Percentiles rank a stretch among this genome's conserved stretches.
These are phyloP conservation scores for Pogonomyrmex californicus DNA, from an alignment of 1,140 invertebrate species.

Conservation along the genomic window DNA sequence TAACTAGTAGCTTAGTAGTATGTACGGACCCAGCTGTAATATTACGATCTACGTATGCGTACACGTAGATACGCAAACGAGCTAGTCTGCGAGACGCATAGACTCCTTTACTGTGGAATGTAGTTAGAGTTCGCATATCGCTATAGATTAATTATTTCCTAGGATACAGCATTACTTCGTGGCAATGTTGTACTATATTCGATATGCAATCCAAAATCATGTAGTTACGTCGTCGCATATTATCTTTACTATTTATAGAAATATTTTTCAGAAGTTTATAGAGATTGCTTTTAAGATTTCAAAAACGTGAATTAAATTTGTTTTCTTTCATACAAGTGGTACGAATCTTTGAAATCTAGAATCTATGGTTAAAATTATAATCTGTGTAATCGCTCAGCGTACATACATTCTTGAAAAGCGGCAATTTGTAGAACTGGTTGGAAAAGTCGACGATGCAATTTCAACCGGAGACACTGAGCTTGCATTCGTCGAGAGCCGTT, in stretches of 20 bases:
- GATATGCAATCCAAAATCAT: not conserved
- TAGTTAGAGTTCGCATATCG: conserved; percentile 49
- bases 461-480: conserved; percentile 13
- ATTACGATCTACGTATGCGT: conserved; percentile 57
- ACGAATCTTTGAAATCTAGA: not conserved
- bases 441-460: conserved; percentile 54
- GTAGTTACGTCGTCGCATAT: not conserved
- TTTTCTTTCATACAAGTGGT: not conserved
- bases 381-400: conserved; percentile 19
- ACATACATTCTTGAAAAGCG: not conserved
- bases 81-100: not conserved
- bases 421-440: conserved; percentile 53
- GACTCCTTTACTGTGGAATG: conserved; percentile 9
- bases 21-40: conserved; percentile 63
- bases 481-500: conserved; percentile 38
- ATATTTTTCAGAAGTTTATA: not conserved
- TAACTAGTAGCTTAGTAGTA: conserved; percentile 65
- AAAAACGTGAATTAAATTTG: not conserved
- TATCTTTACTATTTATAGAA: not conserved
- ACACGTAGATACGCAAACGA: conserved; percentile 10
- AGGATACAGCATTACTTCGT: conserved; percentile 7
- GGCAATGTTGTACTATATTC: not conserved
- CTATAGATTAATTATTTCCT: conserved; percentile 36
- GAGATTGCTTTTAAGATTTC: not conserved
- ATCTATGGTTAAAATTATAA: not conserved